Percentiles rank a stretch among this genome's conserved stretches.
These are phyloP conservation scores for Cryptocheilus praepositus DNA, from an alignment of 2,888 invertebrate genomes.

Conservation along the genomic window DNA sequence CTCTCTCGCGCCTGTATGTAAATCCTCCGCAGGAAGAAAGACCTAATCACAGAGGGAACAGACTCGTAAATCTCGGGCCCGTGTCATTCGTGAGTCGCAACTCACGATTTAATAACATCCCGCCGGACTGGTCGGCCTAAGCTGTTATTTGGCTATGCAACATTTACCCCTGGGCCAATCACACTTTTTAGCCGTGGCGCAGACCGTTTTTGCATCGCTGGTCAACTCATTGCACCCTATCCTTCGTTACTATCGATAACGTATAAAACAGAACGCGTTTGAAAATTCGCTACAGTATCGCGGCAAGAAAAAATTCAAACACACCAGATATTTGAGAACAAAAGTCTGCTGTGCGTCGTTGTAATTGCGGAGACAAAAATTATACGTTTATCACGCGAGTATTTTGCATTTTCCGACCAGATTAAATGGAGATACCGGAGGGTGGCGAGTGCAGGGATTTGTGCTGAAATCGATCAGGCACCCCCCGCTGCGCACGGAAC, in stretches of 20 bases:
- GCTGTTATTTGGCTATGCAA: conserved; percentile 70
- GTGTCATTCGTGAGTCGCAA: conserved; percentile 72
- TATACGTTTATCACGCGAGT: background rate
- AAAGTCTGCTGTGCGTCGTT: background rate
- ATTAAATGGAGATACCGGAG: conserved; percentile 20
- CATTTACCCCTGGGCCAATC: conserved; percentile 62
- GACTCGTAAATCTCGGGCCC: conserved; percentile 65
- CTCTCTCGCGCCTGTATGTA: conserved; percentile 22
- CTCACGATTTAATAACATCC: conserved; percentile 72
- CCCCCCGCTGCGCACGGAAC: conserved; percentile 29
- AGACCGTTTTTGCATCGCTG: background rate
- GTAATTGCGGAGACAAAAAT: background rate
- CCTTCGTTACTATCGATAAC: background rate
- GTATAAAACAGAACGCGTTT: background rate
- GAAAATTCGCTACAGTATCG: background rate
- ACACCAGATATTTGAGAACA: too few relatives aligned
- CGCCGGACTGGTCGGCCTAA: conserved; percentile 57
- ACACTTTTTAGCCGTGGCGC: conserved; percentile 50
- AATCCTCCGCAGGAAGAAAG: conserved; percentile 55
- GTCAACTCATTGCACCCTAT: too few relatives aligned
- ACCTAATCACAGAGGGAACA: conserved; percentile 71
- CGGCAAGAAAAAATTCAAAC: too few relatives aligned
- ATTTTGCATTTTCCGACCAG: background rate
- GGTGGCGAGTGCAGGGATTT: conserved; percentile 29
- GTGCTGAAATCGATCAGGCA: conserved; percentile 34